Base-by-base conservation (phyloP, 2,888 invertebrate species). In the Pegoplata infirma region DNA sequence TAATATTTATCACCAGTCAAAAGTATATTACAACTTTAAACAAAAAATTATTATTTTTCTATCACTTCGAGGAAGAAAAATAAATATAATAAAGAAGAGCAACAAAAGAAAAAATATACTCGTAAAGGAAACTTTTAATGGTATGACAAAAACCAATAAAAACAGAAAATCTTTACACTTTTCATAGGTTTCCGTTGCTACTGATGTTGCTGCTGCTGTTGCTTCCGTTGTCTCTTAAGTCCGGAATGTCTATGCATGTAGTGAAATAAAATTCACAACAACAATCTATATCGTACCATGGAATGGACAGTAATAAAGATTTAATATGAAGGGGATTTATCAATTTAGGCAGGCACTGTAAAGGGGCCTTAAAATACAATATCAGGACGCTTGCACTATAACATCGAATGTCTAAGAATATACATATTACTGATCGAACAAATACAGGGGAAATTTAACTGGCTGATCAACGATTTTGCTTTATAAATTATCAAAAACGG, bases 1-100 rank as follows among this genome's bases (percentile, higher is more conserved):
- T 73, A 78, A 73, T 68, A 73, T 68, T 69, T 78, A 78, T 68
- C 73, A 78, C 64, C 59, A 66, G 49, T 23, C 61, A 55, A n/a
- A n/a, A 72, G 61, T 36, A 56, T 72, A 55, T 16, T 61, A 46
- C 36, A 69, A 78, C 63, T 73, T 68, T 64, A 36, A 53, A 59
- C 32, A 68, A 66, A 61, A n/a, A n/a, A n/a, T n/a, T n/a, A n/a
- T 74, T 59, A 73, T 67, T 68, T 49, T 67, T 64, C 19, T 63
- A 73, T 59, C 46, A 59, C 21, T 53, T 64, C 8, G n/a, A 53
- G 14, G 19, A 59, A 56, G 46, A n/a, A 25, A 56, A n/a, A 49
- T 25, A 19, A 47, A 10, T n/a, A n/a, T n/a, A n/a, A n/a, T n/a
- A n/a, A n/a, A n/a, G n/a, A n/a, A n/a, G n/a, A n/a, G n/a, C 21